These are phyloP conservation scores for Drosophila cognata DNA, from an alignment of 2,888 invertebrate genomes.

Conservation along the genomic window DNA sequence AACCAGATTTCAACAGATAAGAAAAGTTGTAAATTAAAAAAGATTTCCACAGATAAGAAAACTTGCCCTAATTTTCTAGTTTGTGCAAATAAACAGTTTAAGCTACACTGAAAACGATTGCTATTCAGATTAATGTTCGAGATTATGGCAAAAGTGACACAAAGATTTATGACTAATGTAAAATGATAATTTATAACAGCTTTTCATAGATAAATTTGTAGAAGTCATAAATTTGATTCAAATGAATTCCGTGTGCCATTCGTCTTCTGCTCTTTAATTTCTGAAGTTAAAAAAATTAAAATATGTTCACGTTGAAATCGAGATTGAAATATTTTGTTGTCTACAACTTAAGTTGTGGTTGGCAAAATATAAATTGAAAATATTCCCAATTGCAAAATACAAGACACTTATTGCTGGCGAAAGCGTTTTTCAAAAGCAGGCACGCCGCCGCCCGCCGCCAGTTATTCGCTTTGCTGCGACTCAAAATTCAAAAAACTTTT, in stretches of 20 bases:
- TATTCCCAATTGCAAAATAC: background rate
- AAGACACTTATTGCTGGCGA: background rate
- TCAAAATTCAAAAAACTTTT: conserved; percentile 69
- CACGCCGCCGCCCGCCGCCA: background rate
- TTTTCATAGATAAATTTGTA: background rate
- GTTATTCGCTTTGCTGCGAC: conserved; percentile 24
- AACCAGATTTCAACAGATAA: background rate
- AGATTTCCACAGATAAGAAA: background rate
- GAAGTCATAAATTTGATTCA: background rate
- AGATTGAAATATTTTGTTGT: background rate
- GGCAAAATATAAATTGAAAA: background rate
- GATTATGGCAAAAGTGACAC: background rate
- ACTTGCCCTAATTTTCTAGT: background rate
- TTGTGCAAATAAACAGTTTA: background rate
- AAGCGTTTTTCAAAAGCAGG: conserved; percentile 4
- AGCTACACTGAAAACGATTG: background rate
- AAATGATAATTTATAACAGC: background rate
- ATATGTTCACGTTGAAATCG: background rate
- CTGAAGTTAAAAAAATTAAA: background rate
- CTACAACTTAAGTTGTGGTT: background rate
- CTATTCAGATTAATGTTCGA: background rate
- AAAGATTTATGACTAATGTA: background rate
- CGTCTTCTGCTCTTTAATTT: background rate
- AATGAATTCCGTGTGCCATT: background rate
- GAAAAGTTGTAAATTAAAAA: conserved; percentile 1